A percentile compares a stretch with the other conserved stretches of the same genome.
These are phyloP conservation scores for Drosophila paucipuncta DNA, from an alignment of 2,888 invertebrate species.

Conservation along the genomic window DNA sequence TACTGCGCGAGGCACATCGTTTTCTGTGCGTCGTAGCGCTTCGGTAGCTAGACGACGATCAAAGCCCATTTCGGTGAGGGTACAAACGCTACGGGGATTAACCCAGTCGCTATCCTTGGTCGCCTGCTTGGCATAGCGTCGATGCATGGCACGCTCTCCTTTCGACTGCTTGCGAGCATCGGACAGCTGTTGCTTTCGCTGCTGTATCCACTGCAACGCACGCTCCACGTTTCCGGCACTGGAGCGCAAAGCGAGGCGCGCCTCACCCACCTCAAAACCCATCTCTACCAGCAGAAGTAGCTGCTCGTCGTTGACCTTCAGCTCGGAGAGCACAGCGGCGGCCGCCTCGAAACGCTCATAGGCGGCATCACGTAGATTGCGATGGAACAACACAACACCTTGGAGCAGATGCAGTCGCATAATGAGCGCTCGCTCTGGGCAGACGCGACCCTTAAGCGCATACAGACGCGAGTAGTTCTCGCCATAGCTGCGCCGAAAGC, in stretches of 20 bases:
- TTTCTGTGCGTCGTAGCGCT: constrained; percentile 89
- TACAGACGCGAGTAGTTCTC: constrained; percentile 88
- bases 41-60: constrained; percentile 86
- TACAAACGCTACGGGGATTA: constrained; percentile 84
- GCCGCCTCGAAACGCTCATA: constrained; percentile 87
- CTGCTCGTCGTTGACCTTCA: constrained; percentile 88
- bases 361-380: constrained; percentile 89
- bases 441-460: constrained; percentile 87
- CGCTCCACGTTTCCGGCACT: constrained; percentile 86
- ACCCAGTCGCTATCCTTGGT: constrained; percentile 76
- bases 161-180: constrained; percentile 86
- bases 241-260: constrained; percentile 89
- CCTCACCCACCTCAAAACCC: constrained; percentile 89
- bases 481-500: constrained; percentile 89
- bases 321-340: constrained; percentile 87
- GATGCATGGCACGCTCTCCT: constrained; percentile 85
- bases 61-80: constrained; percentile 90
- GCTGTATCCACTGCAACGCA: constrained; percentile 89
- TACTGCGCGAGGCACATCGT: constrained; percentile 89
- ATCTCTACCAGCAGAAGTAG: constrained; percentile 87
- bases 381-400: constrained; percentile 92
- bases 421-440: constrained; percentile 90
- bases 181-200: constrained; percentile 86
- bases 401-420: constrained; percentile 93
- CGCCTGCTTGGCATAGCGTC: constrained; percentile 28